phyloP scores from a whole-genome alignment of 1,140 invertebrate genomes.

The Brachionus manjavacas region DNA sequence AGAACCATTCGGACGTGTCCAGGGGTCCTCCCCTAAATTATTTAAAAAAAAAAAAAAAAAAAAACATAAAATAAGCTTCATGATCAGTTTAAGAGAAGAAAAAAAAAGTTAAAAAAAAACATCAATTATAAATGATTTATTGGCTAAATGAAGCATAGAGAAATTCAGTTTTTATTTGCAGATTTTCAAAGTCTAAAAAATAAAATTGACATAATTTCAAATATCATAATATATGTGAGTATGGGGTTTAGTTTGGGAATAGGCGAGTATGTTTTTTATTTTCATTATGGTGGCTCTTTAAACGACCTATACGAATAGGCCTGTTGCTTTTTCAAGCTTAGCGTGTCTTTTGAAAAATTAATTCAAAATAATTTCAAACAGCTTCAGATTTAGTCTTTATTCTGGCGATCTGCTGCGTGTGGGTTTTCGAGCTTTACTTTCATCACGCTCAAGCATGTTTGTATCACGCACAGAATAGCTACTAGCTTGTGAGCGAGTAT shows the following conservation, averaged over 20 bases:
- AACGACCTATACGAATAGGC: too few species aligned
- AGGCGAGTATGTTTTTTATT: not conserved
- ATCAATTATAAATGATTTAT: not conserved
- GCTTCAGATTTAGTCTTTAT: not conserved
- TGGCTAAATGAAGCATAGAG: not conserved
- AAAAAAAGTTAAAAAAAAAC: not conserved
- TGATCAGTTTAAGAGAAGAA: not conserved
- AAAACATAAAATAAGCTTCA: not conserved
- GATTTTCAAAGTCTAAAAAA: not conserved
- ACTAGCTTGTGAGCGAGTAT: not conserved
- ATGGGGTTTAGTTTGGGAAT: not conserved
- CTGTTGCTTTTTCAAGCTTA: not conserved
- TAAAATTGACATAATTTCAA: slow-evolving; percentile 1
- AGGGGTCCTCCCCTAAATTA: too few species aligned
- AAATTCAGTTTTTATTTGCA: not conserved
- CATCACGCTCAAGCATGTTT: not conserved
- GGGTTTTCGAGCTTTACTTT: not conserved
- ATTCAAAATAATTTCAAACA: not conserved
- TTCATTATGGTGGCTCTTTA: not conserved
- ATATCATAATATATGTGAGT: not conserved
- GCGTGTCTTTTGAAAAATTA: not conserved
- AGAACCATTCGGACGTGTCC: too few species aligned
- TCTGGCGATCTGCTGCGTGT: not conserved
- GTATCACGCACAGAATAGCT: not conserved
- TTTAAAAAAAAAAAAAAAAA: too few species aligned